Conservation (phyloP, 1,140 invertebrate species). For the Drosophila pallidifrons region DNA sequence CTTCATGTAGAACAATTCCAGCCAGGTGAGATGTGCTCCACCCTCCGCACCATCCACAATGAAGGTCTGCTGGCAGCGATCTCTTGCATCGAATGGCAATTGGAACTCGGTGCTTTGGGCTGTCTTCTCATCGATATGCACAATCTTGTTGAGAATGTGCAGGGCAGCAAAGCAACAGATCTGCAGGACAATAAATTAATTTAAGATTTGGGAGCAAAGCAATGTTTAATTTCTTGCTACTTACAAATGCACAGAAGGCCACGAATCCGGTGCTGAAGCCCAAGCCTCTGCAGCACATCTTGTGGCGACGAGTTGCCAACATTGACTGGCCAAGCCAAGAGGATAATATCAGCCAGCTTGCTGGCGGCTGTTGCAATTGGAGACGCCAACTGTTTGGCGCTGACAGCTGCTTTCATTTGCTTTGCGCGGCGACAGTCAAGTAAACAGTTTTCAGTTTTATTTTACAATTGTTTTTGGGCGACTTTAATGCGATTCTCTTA, state of each 20-base stretch:
- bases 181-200: conserved; percentile 9
- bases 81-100: background rate
- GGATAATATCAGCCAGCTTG: conserved; percentile 1
- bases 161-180: conserved; percentile 56
- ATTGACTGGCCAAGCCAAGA: conserved; percentile 24
- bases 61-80: conserved; percentile 34
- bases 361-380: conserved; percentile 39
- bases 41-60: conserved; percentile 28
- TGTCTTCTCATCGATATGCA: conserved; percentile 36
- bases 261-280: conserved; percentile 47
- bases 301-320: conserved; percentile 18
- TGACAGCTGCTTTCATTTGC: conserved; percentile 40
- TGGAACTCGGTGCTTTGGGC: background rate
- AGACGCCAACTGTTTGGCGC: conserved; percentile 8
- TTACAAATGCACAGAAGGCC: conserved; percentile 55
- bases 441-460: conserved; percentile 77
- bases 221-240: conserved; percentile 4
- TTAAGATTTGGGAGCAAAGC: background rate
- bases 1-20: conserved; percentile 58
- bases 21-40: conserved; percentile 38
- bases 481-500: conserved; percentile 72
- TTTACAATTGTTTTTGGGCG: conserved; percentile 72
- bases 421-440: conserved; percentile 29
- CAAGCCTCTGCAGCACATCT: conserved; percentile 54
- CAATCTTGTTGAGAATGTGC: conserved; percentile 57